These are phyloP conservation scores for Oppia nitens DNA, from an alignment of 1,140 invertebrate genomes.

Conservation along the genomic window DNA sequence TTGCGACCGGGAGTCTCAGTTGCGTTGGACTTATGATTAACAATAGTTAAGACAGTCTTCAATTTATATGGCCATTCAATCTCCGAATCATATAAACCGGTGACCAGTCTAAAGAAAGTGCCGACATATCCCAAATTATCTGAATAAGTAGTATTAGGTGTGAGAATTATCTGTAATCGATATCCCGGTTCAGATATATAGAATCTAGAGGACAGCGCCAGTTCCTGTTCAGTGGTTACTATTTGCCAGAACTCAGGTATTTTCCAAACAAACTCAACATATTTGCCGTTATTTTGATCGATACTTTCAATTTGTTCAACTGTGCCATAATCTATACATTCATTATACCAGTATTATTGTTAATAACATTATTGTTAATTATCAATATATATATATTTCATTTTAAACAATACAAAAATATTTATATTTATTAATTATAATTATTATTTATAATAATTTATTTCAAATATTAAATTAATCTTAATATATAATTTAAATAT, in stretches of 20 bases:
- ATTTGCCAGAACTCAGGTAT: slow-evolving; percentile 1
- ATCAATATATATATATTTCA: too few species aligned
- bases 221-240: neutral
- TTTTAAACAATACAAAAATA: too few species aligned
- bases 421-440: too few species aligned
- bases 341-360: too few species aligned
- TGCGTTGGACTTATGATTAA: slow-evolving; percentile 1
- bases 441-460: too few species aligned
- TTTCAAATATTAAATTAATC: too few species aligned
- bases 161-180: slow-evolving; percentile 6
- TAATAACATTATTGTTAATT: too few species aligned
- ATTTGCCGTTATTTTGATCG: too few species aligned
- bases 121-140: slow-evolving; percentile 17
- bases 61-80: slow-evolving; percentile 20
- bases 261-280: slow-evolving; percentile 9
- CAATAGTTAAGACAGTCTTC: slow-evolving; percentile 10
- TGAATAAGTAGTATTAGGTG: slow-evolving; percentile 6
- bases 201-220: slow-evolving; percentile 5
- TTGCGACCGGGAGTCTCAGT: neutral
- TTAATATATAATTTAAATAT: too few species aligned
- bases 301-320: too few species aligned
- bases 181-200: slow-evolving; percentile 7
- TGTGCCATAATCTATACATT: too few species aligned
- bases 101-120: slow-evolving; percentile 16
- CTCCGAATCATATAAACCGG: slow-evolving; percentile 15